phyloP scores from a whole-genome alignment of 2,797 vertebrate species.

The Muscicapa comitata region DNA sequence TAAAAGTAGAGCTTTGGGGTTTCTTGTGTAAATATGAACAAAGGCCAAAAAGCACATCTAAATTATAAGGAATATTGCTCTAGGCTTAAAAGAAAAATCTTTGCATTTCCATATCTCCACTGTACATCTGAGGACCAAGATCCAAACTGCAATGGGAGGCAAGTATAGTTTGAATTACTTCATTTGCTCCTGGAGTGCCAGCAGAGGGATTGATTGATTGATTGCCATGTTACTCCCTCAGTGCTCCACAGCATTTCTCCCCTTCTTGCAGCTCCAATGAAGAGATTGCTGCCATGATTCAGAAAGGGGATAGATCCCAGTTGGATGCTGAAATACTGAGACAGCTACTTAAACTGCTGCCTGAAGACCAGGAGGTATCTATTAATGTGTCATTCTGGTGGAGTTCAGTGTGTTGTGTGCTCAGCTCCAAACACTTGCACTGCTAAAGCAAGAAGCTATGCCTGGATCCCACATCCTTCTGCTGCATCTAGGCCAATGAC shows the following conservation, averaged over 20 bases:
- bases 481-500: neutral
- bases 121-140: neutral
- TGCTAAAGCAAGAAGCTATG: neutral
- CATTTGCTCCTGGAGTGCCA: neutral
- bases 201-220: neutral
- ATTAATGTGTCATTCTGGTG: neutral
- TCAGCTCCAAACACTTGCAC: neutral
- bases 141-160: neutral
- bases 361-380: constrained; percentile 89
- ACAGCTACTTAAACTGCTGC: constrained; percentile 91
- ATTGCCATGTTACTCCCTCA: neutral
- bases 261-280: constrained; percentile 79
- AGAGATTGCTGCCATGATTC: constrained; percentile 85
- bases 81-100: neutral
- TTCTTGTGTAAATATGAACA: neutral
- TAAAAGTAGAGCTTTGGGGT: neutral
- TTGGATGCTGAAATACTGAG: constrained; percentile 88
- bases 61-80: neutral
- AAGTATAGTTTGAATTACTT: neutral
- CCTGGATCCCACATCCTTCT: neutral
- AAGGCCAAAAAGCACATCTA: neutral
- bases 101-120: neutral
- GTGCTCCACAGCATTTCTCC: neutral
- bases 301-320: constrained; percentile 80
- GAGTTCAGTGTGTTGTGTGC: neutral